phyloP scores from a whole-genome alignment of 2,888 invertebrate genomes.

The Tachina grossa region DNA sequence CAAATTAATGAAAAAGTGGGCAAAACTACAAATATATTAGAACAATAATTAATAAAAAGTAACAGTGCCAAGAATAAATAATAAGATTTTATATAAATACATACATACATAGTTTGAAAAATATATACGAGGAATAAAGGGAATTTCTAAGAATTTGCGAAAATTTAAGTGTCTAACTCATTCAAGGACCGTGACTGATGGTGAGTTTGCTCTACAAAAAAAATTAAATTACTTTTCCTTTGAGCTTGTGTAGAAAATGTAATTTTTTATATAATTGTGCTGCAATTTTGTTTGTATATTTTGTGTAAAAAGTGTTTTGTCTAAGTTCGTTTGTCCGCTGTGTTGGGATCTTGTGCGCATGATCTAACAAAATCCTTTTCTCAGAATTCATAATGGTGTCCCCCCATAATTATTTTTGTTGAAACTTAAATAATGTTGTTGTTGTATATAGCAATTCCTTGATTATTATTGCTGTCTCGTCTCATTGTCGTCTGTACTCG shows the following conservation, averaged over 20 bases:
- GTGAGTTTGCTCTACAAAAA: constrained; percentile 26
- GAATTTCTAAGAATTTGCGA: constrained; percentile 1
- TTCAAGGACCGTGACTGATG: neutral
- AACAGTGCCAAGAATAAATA: constrained; percentile 42
- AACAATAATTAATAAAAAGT: constrained; percentile 16
- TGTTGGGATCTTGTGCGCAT: constrained; percentile 48
- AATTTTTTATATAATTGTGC: neutral
- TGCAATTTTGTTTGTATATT: constrained; percentile 35
- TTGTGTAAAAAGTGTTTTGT: constrained; percentile 4
- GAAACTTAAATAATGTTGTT: constrained; percentile 29
- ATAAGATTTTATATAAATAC: constrained; percentile 1
- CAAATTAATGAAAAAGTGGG: constrained; percentile 19
- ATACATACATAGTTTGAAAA: neutral
- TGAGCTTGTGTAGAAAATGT: neutral
- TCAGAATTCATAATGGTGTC: constrained; percentile 54
- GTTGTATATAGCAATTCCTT: constrained; percentile 56
- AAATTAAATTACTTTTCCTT: neutral
- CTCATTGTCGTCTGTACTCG: constrained; percentile 65
- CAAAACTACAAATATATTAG: neutral
- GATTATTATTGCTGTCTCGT: constrained; percentile 68
- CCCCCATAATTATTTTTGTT: constrained; percentile 43
- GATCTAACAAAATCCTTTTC: constrained; percentile 45
- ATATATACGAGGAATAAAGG: neutral
- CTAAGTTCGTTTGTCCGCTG: neutral
- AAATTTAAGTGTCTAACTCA: neutral